These are phyloP conservation scores for Geococcyx californianus DNA, from an alignment of 2,113 vertebrate species.

Conservation along the genomic window DNA sequence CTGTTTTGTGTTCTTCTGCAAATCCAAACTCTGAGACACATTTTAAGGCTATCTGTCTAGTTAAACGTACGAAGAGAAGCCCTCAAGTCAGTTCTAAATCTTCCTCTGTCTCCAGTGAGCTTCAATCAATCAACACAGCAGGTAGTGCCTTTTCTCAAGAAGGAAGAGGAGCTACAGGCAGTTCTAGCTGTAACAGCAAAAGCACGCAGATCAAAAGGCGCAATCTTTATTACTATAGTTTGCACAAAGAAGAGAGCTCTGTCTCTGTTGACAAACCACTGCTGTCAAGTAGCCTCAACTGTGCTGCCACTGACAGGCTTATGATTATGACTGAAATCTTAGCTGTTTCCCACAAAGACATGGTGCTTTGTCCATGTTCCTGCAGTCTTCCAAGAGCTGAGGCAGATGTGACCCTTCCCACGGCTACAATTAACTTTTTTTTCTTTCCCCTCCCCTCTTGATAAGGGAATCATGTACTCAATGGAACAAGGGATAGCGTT, in stretches of 20 bases:
- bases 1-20: background rate
- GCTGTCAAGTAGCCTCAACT: background rate
- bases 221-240: background rate
- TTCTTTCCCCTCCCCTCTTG: background rate
- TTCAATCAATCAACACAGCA: conserved; percentile 56
- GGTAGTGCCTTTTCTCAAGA: conserved; percentile 12
- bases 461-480: background rate
- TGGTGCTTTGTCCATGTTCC: background rate
- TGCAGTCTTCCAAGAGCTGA: background rate
- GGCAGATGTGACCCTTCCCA: background rate
- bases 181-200: background rate
- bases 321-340: background rate
- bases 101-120: background rate
- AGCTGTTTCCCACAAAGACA: background rate
- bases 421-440: background rate
- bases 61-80: background rate
- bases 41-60: conserved; percentile 18
- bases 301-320: background rate
- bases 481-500: background rate
- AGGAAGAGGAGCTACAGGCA: conserved; percentile 4
- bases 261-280: conserved; percentile 3
- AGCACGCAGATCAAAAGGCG: background rate
- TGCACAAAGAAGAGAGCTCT: background rate
- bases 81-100: conserved; percentile 46
- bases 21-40: background rate